phyloP scores from a whole-genome alignment of 2,113 vertebrate species.

The Gorsachius goisagi region DNA sequence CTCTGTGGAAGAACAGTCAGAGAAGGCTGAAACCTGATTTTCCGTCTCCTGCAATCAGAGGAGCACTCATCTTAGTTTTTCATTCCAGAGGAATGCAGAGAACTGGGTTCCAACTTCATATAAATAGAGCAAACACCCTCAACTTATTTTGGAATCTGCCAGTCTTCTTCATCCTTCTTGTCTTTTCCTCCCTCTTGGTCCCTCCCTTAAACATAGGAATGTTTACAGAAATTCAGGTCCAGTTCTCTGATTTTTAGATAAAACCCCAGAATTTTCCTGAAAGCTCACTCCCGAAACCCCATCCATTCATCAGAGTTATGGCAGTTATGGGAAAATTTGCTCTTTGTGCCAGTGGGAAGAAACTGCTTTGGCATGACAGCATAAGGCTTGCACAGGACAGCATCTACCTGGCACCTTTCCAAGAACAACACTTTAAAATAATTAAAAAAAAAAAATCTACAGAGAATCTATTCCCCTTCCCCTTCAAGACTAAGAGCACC shows the following conservation, averaged over 20 bases:
- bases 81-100: background rate
- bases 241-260: background rate
- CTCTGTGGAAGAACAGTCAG: background rate
- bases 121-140: background rate
- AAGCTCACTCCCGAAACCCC: background rate
- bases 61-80: background rate
- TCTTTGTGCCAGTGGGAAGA: background rate
- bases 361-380: conserved; percentile 40
- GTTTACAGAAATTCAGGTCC: conserved; percentile 10
- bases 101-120: background rate
- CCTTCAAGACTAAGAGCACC: background rate
- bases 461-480: background rate
- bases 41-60: background rate
- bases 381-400: conserved; percentile 11
- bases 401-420: background rate
- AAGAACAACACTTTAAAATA: background rate
- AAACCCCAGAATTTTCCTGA: background rate
- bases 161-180: background rate
- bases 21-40: conserved; percentile 5
- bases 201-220: conserved; percentile 8
- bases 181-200: background rate
- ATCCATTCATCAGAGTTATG: background rate
- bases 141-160: background rate
- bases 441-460: background rate
- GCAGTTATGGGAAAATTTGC: conserved; percentile 1